A percentile compares a stretch with the other conserved stretches of the same genome.
These are phyloP conservation scores for Chromoteleia sp. DNA, from an alignment of 2,888 invertebrate species.

Conservation along the genomic window DNA sequence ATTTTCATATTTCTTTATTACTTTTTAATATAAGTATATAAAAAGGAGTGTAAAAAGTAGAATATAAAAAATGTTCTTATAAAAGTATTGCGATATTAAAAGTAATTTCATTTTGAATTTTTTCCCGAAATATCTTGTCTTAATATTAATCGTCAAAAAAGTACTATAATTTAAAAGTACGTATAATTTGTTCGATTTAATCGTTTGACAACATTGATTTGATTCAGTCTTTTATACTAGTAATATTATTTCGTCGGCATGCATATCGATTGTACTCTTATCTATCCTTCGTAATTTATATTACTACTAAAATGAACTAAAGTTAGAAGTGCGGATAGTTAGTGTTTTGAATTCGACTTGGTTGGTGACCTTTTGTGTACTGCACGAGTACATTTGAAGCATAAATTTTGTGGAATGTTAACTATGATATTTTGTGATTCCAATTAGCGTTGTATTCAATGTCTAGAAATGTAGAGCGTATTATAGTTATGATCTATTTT, in stretches of 20 bases:
- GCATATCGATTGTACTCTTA: neutral
- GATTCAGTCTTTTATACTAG: too few species aligned
- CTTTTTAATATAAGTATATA: too few species aligned
- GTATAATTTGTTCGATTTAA: too few species aligned
- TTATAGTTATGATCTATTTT: neutral
- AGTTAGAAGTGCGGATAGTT: slow-evolving; percentile 11
- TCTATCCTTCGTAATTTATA: slow-evolving; percentile 14
- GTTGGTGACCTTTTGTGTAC: slow-evolving; percentile 8
- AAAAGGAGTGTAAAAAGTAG: too few species aligned
- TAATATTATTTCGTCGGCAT: too few species aligned
- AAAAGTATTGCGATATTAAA: too few species aligned
- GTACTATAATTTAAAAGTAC: too few species aligned
- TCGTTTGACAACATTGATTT: too few species aligned
- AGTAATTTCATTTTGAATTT: too few species aligned
- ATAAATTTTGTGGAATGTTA: slow-evolving; percentile 1
- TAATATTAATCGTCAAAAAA: too few species aligned
- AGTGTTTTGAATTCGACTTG: slow-evolving; percentile 5
- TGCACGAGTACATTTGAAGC: neutral
- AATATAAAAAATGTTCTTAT: too few species aligned
- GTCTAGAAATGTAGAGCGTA: neutral
- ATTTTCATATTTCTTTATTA: neutral
- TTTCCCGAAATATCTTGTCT: too few species aligned
- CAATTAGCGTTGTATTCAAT: neutral
- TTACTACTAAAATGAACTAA: neutral
- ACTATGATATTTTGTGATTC: neutral